Percentiles rank a stretch among this genome's conserved stretches.
Evolutionary conservation across 2,888 invertebrate genomes (phyloP).

Genomic region (Sialis lutaria): DNA sequence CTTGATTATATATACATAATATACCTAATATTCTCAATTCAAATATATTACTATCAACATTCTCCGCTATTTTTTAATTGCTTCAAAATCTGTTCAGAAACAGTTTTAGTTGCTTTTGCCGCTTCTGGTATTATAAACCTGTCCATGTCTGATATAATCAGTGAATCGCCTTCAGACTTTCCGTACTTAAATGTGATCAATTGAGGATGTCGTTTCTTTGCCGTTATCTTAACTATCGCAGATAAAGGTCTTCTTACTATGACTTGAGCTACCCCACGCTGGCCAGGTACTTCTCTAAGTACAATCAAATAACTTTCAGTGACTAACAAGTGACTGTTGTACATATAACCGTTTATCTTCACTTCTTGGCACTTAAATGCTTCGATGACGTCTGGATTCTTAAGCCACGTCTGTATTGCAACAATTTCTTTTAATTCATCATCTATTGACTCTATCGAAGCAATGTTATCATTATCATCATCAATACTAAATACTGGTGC

Average conservation of each 20-base stretch:
- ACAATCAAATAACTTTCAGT: slow-evolving; percentile 76
- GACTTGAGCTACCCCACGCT: slow-evolving; percentile 65
- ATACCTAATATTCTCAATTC: too few species aligned
- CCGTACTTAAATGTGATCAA: slow-evolving; percentile 96
- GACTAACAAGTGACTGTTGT: slow-evolving; percentile 73
- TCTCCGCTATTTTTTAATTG: slow-evolving; percentile 23
- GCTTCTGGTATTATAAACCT: slow-evolving; percentile 85
- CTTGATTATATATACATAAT: too few species aligned
- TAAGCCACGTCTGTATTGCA: slow-evolving; percentile 61
- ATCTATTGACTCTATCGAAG: slow-evolving; percentile 25
- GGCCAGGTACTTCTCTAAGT: slow-evolving; percentile 58
- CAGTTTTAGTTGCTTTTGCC: slow-evolving; percentile 71
- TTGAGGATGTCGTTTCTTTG: slow-evolving; percentile 87
- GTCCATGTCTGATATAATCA: slow-evolving; percentile 79
- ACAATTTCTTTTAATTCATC: slow-evolving; percentile 64
- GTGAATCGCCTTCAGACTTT: slow-evolving; percentile 58
- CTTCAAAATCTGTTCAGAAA: slow-evolving; percentile 74
- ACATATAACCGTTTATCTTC: slow-evolving; percentile 73
- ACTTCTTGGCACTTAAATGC: slow-evolving; percentile 88
- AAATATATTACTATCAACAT: too few species aligned
- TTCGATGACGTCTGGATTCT: slow-evolving; percentile 67
- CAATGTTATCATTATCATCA: slow-evolving; percentile 55
- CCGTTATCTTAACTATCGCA: slow-evolving; percentile 92
- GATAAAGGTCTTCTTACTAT: slow-evolving; percentile 76
- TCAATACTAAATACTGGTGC: slow-evolving; percentile 90